A percentile compares a stretch with the other conserved stretches of the same genome.
These are phyloP conservation scores for Latrodectus elegans DNA, from an alignment of 2,888 invertebrate species.

Conservation along the genomic window DNA sequence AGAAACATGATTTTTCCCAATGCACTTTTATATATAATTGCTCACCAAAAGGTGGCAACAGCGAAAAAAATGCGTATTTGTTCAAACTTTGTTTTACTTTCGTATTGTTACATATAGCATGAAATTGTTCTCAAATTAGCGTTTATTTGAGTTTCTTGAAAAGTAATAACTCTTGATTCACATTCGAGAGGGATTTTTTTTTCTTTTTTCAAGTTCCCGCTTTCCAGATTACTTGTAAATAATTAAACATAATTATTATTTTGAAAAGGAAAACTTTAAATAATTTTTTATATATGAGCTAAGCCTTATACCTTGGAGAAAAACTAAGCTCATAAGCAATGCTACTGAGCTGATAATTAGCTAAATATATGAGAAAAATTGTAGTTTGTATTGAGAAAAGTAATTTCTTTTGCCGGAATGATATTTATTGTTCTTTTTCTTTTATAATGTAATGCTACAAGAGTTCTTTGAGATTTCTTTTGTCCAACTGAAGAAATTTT, in stretches of 20 bases:
- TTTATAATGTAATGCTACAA: too few species aligned
- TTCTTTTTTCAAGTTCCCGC: not conserved
- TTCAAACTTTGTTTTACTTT: not conserved
- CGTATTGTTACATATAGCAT: not conserved
- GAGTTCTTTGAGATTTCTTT: too few species aligned
- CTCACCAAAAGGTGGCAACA: not conserved
- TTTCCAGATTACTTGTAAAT: slow-evolving; percentile 21
- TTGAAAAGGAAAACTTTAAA: slow-evolving; percentile 24
- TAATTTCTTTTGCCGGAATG: not conserved
- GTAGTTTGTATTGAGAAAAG: not conserved
- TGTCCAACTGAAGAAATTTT: too few species aligned
- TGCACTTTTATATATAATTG: slow-evolving; percentile 27
- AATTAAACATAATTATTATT: slow-evolving; percentile 63
- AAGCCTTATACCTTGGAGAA: not conserved
- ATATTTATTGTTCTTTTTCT: too few species aligned
- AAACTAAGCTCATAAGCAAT: not conserved
- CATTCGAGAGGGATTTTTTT: not conserved
- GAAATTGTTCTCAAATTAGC: not conserved
- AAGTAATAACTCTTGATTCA: not conserved
- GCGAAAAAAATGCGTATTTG: not conserved
- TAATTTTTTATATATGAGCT: not conserved
- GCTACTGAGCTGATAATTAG: not conserved
- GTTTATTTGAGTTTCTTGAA: not conserved
- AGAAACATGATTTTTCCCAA: slow-evolving; percentile 23
- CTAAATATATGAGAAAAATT: not conserved